Base-by-base conservation (phyloP, 1,140 invertebrate genomes). In the Lamellibrachia luymesi region DNA sequence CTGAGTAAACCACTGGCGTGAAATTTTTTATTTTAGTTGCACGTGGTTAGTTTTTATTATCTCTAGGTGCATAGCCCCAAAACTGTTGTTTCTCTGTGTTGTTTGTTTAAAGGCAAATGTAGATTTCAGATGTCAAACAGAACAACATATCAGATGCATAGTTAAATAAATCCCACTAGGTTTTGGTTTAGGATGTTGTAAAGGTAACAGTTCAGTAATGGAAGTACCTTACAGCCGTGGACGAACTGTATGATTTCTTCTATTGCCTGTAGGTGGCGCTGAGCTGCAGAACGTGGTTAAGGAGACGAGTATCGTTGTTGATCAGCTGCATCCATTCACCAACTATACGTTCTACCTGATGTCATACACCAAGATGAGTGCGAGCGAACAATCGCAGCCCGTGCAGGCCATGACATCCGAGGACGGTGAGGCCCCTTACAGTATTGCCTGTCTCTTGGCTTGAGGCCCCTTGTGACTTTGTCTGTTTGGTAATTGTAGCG, bases 261-360 rank as follows among this genome's bases (percentile, higher is more conserved):
- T 80, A 2, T 80, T 80, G 64, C 64, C 64, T 80, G 64, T 80
- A 93, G 93, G 93, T 91, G 93, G 93, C 50, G 27, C 38, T 49
- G 93, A 93, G 91, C 51, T 64, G 25, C 93, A 93, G 91, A 64
- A 80, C 22, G 93, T 93, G 27, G 51, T 92, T 25, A 8, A 38
- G 49, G 38, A 56, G 93, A 49, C 17, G 6, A n/a, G n/a, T 27
- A 49, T 51, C 51, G 51, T 89, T 4, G 27, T 93, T 13, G 64
- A 93, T 22, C 38, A 50, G 27, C 52, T 93, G 10, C 50, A 49
- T n/a, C 93, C 93, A 38, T 89, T 52, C 64, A 93, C 93, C 4
- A 93, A 93, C 52, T 93, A 93, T 91, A 93, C 91, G 10, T 93
- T 93, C 91, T 93, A 93, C 64, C 50, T 93, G 6, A 51, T 93